Conservation (phyloP, 2,888 invertebrate genomes). For the Stenchaetothrips biformis region DNA sequence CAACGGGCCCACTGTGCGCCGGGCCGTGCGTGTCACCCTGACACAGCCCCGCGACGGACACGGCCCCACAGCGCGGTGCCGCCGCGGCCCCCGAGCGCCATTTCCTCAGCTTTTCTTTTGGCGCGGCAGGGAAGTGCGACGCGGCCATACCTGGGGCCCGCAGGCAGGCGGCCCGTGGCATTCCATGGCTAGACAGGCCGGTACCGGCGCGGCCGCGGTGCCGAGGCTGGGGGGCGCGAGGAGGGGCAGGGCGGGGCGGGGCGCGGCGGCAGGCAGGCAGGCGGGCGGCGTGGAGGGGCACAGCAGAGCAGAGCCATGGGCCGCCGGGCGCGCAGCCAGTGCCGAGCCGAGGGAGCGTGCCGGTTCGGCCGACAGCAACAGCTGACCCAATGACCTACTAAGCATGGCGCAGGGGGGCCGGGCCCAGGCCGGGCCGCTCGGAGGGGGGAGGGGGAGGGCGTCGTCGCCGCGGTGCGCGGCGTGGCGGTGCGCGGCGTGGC, state of each 20-base stretch:
- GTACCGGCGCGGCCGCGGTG: not conserved
- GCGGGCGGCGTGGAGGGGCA: not conserved
- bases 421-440: not conserved
- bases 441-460: too few relatives aligned
- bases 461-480: too few relatives aligned
- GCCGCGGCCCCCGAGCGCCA: too few relatives aligned
- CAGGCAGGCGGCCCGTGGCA: too few relatives aligned
- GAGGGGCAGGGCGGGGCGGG: not conserved
- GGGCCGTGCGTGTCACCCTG: not conserved
- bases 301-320: not conserved
- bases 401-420: slow-evolving; percentile 2
- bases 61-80: too few relatives aligned
- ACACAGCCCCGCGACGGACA: too few relatives aligned
- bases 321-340: not conserved
- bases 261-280: not conserved
- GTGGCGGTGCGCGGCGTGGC: too few relatives aligned
- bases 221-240: too few relatives aligned
- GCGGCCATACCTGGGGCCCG: too few relatives aligned
- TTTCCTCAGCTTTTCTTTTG: too few relatives aligned
- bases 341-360: not conserved
- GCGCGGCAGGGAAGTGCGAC: too few relatives aligned
- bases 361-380: slow-evolving; percentile 11
- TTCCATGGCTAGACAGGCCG: not conserved
- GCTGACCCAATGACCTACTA: slow-evolving; percentile 24
- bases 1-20: too few relatives aligned